Percentiles rank a stretch among this genome's conserved stretches.
phyloP scores from a whole-genome alignment of 2,888 invertebrate genomes.

The Temnothorax rugatulus region DNA sequence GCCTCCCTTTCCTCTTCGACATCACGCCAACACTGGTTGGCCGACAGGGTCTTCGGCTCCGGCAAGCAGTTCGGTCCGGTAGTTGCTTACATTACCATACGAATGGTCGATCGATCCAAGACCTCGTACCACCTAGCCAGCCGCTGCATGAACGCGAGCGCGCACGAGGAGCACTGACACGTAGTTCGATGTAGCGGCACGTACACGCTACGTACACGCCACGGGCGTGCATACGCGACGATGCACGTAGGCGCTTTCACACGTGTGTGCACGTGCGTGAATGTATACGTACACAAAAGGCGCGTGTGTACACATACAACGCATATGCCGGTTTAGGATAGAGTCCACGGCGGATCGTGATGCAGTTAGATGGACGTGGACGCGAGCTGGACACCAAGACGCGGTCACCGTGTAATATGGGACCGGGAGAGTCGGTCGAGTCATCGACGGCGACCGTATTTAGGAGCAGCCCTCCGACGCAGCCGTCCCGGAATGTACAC shows the following conservation, averaged over 20 bases:
- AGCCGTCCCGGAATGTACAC: neutral
- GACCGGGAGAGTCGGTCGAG: constrained; percentile 29
- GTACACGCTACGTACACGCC: constrained; percentile 42
- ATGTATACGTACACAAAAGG: constrained; percentile 9
- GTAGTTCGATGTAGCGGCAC: constrained; percentile 50
- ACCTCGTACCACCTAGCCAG: constrained; percentile 75
- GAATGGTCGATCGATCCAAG: constrained; percentile 85
- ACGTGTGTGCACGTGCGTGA: neutral
- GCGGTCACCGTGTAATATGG: neutral
- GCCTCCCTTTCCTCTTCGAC: constrained; percentile 69
- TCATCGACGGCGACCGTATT: constrained; percentile 55
- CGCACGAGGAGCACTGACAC: constrained; percentile 25
- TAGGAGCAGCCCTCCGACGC: constrained; percentile 5
- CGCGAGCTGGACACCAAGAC: constrained; percentile 28
- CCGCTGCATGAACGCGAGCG: constrained; percentile 41
- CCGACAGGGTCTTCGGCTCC: constrained; percentile 78
- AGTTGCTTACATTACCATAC: constrained; percentile 86
- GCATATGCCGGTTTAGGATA: neutral
- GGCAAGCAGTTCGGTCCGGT: constrained; percentile 85
- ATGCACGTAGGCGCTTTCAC: constrained; percentile 15
- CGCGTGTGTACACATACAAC: neutral
- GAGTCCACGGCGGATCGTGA: constrained; percentile 5
- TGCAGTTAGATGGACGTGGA: constrained; percentile 2
- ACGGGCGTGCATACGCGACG: constrained; percentile 53
- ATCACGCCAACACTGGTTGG: constrained; percentile 67